Conservation (phyloP, 2,888 invertebrate species). For the Drosophila recens region DNA sequence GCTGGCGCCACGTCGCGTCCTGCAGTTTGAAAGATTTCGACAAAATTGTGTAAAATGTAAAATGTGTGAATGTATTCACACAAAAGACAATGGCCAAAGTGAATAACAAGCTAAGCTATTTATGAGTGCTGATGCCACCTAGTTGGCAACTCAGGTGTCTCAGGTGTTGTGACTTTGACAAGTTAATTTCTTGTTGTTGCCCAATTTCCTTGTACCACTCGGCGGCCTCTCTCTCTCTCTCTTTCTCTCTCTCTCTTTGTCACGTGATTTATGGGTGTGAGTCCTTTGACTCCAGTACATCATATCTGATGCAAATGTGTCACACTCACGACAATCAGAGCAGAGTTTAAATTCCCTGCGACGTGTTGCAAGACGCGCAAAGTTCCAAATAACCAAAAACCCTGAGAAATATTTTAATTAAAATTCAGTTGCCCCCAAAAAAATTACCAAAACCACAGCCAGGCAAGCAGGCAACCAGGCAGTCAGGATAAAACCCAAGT, state of each 20-base stretch:
- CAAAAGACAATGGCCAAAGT: constrained; percentile 22
- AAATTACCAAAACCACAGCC: constrained; percentile 65
- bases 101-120: constrained; percentile 63
- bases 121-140: constrained; percentile 60
- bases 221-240: constrained; percentile 40
- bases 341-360: constrained; percentile 9
- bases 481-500: constrained; percentile 40
- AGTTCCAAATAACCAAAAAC: constrained; percentile 44
- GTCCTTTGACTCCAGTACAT: constrained; percentile 62
- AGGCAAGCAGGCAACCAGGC: constrained; percentile 17
- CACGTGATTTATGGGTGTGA: constrained; percentile 11
- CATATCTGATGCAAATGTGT: constrained; percentile 79
- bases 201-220: constrained; percentile 54
- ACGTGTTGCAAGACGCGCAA: constrained; percentile 9
- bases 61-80: constrained; percentile 43
- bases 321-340: constrained; percentile 72
- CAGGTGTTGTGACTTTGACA: constrained; percentile 49
- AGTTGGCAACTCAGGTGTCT: constrained; percentile 33
- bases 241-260: constrained; percentile 5
- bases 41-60: constrained; percentile 29
- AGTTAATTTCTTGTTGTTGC: constrained; percentile 58
- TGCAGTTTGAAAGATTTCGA: constrained; percentile 25
- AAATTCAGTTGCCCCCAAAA: constrained; percentile 72
- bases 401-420: constrained; percentile 81
- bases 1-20: constrained; percentile 73